Evolutionary conservation across 2,113 vertebrate species (phyloP).

Genomic region (Seriola quinqueradiata): DNA sequence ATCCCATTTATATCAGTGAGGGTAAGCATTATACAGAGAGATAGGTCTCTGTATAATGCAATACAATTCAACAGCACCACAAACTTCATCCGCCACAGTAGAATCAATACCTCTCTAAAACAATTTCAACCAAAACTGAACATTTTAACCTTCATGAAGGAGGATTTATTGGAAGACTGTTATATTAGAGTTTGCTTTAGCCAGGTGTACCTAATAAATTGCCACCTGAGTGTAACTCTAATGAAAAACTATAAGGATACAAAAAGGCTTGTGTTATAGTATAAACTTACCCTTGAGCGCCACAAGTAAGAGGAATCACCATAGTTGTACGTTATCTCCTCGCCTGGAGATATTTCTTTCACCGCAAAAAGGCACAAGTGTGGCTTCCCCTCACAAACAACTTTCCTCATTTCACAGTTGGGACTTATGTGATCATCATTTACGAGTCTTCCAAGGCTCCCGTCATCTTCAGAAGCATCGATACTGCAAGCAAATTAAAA

Average conservation of each 20-base stretch:
- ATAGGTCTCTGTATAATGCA: too few species aligned
- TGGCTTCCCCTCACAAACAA: conserved; percentile 37
- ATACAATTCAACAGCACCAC: too few species aligned
- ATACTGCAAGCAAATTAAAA: conserved; percentile 38
- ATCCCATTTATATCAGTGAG: too few species aligned
- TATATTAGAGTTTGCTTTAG: neutral
- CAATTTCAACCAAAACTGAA: neutral
- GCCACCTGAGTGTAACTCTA: neutral
- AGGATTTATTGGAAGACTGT: neutral
- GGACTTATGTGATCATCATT: conserved; percentile 60
- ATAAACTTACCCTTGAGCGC: conserved; percentile 36
- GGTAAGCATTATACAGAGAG: too few species aligned
- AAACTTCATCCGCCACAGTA: too few species aligned
- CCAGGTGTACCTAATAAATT: neutral
- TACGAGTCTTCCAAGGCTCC: conserved; percentile 55
- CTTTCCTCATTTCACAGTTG: conserved; percentile 62
- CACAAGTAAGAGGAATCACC: conserved; percentile 16
- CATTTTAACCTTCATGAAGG: too few species aligned
- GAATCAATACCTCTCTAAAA: neutral
- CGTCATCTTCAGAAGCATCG: conserved; percentile 37
- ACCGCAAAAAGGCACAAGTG: conserved; percentile 63
- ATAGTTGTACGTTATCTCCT: conserved; percentile 56
- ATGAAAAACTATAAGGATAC: neutral
- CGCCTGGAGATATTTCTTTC: conserved; percentile 38
- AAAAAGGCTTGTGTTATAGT: neutral